Evolutionary conservation across 23 tunicate genomes (phyloP).

Genomic region (Halocynthia aurantium): DNA sequence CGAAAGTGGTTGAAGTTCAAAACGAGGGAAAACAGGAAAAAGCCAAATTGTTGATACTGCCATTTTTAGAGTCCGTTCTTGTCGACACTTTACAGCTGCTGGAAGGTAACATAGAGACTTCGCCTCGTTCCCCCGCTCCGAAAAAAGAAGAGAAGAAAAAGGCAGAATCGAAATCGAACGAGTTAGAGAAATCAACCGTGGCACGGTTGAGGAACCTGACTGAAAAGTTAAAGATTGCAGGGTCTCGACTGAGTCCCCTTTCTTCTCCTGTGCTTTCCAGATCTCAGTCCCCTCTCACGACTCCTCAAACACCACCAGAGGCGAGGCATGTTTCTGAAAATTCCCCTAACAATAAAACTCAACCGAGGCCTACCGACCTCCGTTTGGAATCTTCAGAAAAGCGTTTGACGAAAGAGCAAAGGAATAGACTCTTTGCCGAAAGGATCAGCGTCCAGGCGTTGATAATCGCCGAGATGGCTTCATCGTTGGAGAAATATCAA

Average conservation of each 20-base stretch:
- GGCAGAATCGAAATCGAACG: neutral
- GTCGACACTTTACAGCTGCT: conserved; percentile 29
- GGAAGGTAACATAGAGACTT: conserved; percentile 7
- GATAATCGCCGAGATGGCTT: conserved; percentile 80
- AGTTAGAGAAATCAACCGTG: conserved; percentile 17
- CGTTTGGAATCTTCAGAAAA: neutral
- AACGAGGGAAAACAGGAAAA: neutral
- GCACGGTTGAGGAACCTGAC: conserved; percentile 37
- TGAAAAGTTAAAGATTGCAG: conserved; percentile 40
- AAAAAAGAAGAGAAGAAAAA: neutral
- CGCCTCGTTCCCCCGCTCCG: neutral
- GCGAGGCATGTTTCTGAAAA: too few relatives aligned
- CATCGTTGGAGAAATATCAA: conserved; percentile 56
- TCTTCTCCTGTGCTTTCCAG: neutral
- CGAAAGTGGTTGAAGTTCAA: conserved; percentile 19
- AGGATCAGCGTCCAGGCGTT: conserved; percentile 67
- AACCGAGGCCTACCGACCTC: neutral
- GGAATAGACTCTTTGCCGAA: conserved; percentile 4
- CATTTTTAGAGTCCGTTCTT: conserved; percentile 30
- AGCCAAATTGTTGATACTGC: neutral
- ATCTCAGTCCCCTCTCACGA: neutral
- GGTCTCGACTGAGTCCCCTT: conserved; percentile 4
- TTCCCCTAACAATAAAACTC: neutral
- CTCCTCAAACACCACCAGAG: too few relatives aligned
- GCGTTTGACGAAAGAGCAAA: neutral